Evolutionary conservation across 2,113 vertebrate species (phyloP).

Genomic region (Cephalopholis sonnerati): DNA sequence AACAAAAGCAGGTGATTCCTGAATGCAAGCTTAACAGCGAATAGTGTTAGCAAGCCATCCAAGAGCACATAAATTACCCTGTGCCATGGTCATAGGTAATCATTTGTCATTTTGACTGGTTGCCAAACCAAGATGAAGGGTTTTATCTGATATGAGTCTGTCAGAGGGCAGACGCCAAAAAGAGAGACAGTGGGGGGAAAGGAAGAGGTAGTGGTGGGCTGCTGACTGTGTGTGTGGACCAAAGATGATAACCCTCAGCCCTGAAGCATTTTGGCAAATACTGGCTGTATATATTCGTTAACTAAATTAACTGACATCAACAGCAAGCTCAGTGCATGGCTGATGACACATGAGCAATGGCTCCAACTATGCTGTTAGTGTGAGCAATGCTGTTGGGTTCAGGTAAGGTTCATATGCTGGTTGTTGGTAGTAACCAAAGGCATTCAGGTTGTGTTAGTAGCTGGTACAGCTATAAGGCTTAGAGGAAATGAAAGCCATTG

Average conservation of each 20-base stretch:
- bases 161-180: background rate
- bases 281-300: background rate
- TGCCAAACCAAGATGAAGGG: background rate
- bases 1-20: background rate
- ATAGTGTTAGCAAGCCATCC: background rate
- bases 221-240: background rate
- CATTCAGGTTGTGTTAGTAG: background rate
- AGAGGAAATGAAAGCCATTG: background rate
- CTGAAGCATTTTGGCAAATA: no score
- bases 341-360: background rate
- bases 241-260: background rate
- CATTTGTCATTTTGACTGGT: constrained; percentile 2
- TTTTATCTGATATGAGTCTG: background rate
- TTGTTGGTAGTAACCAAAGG: background rate
- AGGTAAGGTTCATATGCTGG: background rate
- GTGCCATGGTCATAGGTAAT: background rate
- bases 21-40: background rate
- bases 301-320: background rate
- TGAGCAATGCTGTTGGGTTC: no score
- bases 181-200: background rate
- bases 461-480: no score
- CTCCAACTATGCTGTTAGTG: no score
- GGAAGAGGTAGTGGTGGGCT: background rate
- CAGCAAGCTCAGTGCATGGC: background rate
- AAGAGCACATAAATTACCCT: no score